Base-by-base conservation (phyloP, 2,888 invertebrate species). In the Amorpha juglandis region DNA sequence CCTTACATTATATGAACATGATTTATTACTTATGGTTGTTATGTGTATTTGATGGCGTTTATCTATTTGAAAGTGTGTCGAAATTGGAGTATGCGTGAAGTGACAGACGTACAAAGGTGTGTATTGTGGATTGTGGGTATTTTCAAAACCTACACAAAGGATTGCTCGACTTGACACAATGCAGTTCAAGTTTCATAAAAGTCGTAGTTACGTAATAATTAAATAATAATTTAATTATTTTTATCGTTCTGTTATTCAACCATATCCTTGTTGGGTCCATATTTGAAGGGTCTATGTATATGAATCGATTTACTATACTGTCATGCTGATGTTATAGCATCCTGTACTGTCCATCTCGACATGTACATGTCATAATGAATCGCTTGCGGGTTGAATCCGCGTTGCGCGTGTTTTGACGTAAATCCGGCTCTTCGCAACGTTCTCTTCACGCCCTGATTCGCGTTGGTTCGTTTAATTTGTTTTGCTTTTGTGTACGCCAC, bases 381-480 rank as follows among this genome's bases (percentile, higher is more conserved):
- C 19, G 50, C 9, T 55, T n/a, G 16, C 14, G 38, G 42, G 6
- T 51, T 35, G 62, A 33, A n/a, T 1, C 51, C 71, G 71, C 76
- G 71, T 73, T 69, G 75, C 16, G 80, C 76, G 76, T 78, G 77
- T 78, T 79, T 84, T 84, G 75, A 75, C 67, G 75, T 73, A 77
- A 79, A 82, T 86, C 84, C 83, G 83, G 83, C 78, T 83, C 80
- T 83, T 45, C 80, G 84, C 80, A 86, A 88, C 84, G 81, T 74
- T 86, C 83, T 85, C 84, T 88, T 88, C 87, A 87, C 84, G 91
- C 89, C 82, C 91, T 63, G 50, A 63, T 62, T 51, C 45, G 58
- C 58, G 50, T n/a, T 45, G 42, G 51, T 50, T 53, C 9, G 64
- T 27, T 64, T 53, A 70, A 86, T 88, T 89, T 83, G 83, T 86